Percentiles rank a stretch among this genome's conserved stretches.
These are phyloP conservation scores for Fregetta grallaria DNA, from an alignment of 2,113 vertebrate species.

Conservation along the genomic window DNA sequence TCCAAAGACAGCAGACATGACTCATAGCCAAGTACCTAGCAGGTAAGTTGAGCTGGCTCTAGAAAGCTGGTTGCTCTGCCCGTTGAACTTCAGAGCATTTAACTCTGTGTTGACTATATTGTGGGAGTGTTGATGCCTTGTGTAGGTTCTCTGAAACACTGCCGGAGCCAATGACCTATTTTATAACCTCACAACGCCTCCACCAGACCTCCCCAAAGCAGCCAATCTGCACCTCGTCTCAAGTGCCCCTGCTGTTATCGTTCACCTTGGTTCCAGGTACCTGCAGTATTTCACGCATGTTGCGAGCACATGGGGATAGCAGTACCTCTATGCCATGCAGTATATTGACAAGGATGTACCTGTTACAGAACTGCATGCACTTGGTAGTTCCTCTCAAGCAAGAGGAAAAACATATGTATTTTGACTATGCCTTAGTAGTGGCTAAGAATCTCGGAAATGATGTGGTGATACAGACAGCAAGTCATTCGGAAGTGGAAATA, in stretches of 20 bases:
- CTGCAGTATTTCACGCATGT: not conserved
- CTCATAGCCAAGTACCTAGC: not conserved
- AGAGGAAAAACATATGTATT: not conserved
- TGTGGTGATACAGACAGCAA: not conserved
- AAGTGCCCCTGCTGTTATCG: not conserved
- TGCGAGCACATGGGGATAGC: fast-evolving
- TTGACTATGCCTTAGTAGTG: not conserved
- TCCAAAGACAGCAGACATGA: not conserved
- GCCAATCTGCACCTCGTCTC: not conserved
- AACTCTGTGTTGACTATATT: not conserved
- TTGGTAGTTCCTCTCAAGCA: not conserved
- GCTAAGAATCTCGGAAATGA: not conserved
- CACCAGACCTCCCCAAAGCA: not conserved
- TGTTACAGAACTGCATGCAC: not conserved
- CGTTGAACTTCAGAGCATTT: not conserved
- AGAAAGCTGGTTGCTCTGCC: not conserved
- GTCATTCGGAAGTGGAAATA: not conserved
- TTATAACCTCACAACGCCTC: not conserved
- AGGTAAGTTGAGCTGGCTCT: not conserved
- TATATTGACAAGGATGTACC: not conserved
- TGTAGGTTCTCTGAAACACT: not conserved
- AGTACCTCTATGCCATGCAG: fast-evolving
- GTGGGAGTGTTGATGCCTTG: not conserved
- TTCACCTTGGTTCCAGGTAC: not conserved
- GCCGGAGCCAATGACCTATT: not conserved